A percentile compares a stretch with the other conserved stretches of the same genome.
These are phyloP conservation scores for Amyelois transitella DNA, from an alignment of 1,140 invertebrate species.

Conservation along the genomic window DNA sequence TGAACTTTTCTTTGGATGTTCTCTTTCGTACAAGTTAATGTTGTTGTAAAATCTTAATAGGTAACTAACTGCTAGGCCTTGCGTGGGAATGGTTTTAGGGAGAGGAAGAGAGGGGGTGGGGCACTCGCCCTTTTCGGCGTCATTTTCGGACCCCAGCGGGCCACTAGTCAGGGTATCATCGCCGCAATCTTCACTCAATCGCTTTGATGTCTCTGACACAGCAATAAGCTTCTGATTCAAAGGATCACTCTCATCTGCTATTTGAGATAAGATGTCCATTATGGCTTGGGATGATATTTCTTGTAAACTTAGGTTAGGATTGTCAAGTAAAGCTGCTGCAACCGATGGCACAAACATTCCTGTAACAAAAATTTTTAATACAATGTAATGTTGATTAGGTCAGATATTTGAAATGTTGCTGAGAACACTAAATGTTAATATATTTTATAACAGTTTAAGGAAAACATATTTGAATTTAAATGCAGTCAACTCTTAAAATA, in stretches of 20 bases:
- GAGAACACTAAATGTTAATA: too few relatives aligned
- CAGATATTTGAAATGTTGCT: too few relatives aligned
- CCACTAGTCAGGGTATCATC: slow-evolving; percentile 51
- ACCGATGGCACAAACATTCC: slow-evolving; percentile 79
- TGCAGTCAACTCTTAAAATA: too few relatives aligned
- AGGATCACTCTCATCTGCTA: slow-evolving; percentile 78
- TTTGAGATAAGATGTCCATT: slow-evolving; percentile 81
- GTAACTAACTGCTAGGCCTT: slow-evolving; percentile 75
- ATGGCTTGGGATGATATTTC: slow-evolving; percentile 78
- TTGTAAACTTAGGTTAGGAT: slow-evolving; percentile 66
- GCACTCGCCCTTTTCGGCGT: slow-evolving; percentile 49
- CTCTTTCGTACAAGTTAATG: slow-evolving; percentile 80
- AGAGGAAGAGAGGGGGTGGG: slow-evolving; percentile 51
- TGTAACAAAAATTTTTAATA: slow-evolving; percentile 32
- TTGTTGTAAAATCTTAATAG: slow-evolving; percentile 80
- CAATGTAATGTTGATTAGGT: slow-evolving; percentile 1
- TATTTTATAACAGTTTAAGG: too few relatives aligned
- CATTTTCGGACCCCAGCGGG: slow-evolving; percentile 41
- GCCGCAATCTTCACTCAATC: slow-evolving; percentile 50
- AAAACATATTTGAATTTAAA: too few relatives aligned
- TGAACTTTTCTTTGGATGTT: slow-evolving; percentile 82
- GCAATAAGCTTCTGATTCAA: slow-evolving; percentile 74
- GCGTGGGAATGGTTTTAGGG: slow-evolving; percentile 53
- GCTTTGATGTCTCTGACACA: slow-evolving; percentile 66
- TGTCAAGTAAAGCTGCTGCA: slow-evolving; percentile 70